These are phyloP conservation scores for Siniperca chuatsi DNA, from an alignment of 2,113 vertebrate species.

Conservation along the genomic window DNA sequence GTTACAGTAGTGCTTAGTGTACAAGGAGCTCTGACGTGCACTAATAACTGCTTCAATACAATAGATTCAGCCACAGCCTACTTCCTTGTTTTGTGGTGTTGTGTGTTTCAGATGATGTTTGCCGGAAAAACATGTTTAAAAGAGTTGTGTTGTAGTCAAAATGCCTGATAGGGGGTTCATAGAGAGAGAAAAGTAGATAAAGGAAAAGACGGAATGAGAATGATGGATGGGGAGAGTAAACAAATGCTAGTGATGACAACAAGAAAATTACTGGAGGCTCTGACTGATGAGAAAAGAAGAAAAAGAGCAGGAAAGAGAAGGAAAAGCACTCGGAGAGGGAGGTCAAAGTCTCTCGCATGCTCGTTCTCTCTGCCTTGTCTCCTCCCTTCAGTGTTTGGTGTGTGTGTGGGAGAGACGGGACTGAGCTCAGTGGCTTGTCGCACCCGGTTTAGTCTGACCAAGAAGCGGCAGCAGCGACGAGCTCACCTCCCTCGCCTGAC, in stretches of 20 bases:
- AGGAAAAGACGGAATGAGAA: neutral
- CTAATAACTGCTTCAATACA: neutral
- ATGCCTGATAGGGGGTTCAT: neutral
- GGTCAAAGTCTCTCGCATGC: conserved; percentile 36
- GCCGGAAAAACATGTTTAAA: conserved; percentile 6
- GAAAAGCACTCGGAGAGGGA: conserved; percentile 28
- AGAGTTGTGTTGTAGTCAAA: neutral
- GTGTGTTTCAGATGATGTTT: conserved; percentile 16
- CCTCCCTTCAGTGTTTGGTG: conserved; percentile 57
- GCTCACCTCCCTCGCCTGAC: conserved; percentile 41
- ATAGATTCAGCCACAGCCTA: neutral
- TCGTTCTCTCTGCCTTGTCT: conserved; percentile 46
- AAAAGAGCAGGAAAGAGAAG: conserved; percentile 5
- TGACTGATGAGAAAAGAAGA: neutral
- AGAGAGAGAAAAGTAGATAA: neutral
- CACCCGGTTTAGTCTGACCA: conserved; percentile 47
- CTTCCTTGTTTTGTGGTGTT: conserved; percentile 45
- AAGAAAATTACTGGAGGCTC: conserved; percentile 14
- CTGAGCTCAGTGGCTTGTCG: conserved; percentile 61
- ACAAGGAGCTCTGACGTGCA: neutral
- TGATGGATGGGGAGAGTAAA: neutral
- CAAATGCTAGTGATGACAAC: conserved; percentile 13
- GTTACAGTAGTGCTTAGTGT: conserved; percentile 27
- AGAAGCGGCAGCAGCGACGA: conserved; percentile 29
- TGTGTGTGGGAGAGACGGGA: conserved; percentile 28